phyloP scores from a whole-genome alignment of 2,797 vertebrate species.

The Trematomus bernacchii region DNA sequence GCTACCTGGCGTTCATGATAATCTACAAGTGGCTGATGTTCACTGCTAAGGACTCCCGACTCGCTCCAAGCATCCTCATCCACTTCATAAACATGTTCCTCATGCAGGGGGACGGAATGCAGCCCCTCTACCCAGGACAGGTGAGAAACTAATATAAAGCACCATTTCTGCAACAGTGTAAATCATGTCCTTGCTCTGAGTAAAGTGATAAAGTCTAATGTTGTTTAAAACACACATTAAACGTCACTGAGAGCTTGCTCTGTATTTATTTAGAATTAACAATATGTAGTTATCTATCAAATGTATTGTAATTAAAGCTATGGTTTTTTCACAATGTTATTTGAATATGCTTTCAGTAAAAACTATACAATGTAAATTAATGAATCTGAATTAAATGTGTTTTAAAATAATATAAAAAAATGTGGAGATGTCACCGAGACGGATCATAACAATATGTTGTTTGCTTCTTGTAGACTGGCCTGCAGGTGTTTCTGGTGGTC shows the following conservation, averaged over 20 bases:
- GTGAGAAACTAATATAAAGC: constrained; percentile 72
- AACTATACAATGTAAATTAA: too few relatives aligned
- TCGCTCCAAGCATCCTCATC: constrained; percentile 95
- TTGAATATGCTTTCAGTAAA: too few relatives aligned
- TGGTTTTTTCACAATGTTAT: too few relatives aligned
- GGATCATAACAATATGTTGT: not conserved
- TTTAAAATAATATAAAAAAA: not conserved
- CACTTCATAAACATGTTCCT: constrained; percentile 99
- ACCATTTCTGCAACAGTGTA: too few relatives aligned
- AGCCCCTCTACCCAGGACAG: constrained; percentile 90
- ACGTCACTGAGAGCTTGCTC: too few relatives aligned
- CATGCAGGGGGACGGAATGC: constrained; percentile 80
- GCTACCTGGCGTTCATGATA: constrained; percentile 97
- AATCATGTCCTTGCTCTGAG: too few relatives aligned
- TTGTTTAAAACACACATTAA: too few relatives aligned
- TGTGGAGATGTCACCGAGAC: not conserved
- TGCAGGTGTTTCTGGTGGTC: constrained; percentile 90
- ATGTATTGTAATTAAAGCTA: too few relatives aligned
- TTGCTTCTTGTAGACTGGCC: constrained; percentile 79
- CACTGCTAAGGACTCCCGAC: constrained; percentile 81
- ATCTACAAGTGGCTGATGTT: constrained; percentile 95
- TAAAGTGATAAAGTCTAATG: too few relatives aligned
- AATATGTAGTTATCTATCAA: too few relatives aligned
- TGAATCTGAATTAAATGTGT: too few relatives aligned
- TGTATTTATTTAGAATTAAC: too few relatives aligned